Evolutionary conservation across 2,797 vertebrate genomes (phyloP).

Genomic region (Eptatretus atami): DNA sequence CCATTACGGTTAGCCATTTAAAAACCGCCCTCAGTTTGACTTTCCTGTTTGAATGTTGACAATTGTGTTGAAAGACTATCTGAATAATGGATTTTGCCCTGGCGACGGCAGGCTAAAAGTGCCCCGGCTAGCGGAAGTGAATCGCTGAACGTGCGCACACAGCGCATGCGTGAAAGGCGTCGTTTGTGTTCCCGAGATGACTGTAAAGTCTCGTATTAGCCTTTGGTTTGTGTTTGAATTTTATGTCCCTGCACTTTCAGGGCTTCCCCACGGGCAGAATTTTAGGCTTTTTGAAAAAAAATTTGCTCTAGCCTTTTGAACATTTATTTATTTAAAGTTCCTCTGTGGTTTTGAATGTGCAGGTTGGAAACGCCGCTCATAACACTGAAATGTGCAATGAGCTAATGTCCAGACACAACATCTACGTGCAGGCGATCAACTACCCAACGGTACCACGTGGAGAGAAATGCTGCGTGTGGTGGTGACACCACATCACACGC

Average conservation of each 20-base stretch:
- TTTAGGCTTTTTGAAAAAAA: conserved; percentile 3
- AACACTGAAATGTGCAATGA: conserved; percentile 38
- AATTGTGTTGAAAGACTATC: too few species aligned
- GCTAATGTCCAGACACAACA: conserved; percentile 31
- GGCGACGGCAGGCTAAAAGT: too few species aligned
- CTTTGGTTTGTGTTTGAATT: too few species aligned
- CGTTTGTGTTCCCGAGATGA: too few species aligned
- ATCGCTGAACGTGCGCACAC: too few species aligned
- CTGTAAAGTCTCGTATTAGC: too few species aligned
- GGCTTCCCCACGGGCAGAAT: neutral
- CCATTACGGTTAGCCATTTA: too few species aligned
- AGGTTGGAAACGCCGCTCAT: conserved; percentile 46
- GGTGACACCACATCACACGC: conserved; percentile 46
- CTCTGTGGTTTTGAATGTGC: neutral
- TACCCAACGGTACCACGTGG: conserved; percentile 57
- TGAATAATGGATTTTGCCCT: too few species aligned
- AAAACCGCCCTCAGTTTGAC: too few species aligned
- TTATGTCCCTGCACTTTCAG: neutral
- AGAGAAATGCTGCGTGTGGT: conserved; percentile 46
- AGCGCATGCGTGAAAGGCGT: too few species aligned
- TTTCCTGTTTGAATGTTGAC: too few species aligned
- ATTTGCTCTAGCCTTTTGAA: neutral
- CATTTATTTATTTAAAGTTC: neutral
- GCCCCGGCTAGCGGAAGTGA: too few species aligned
- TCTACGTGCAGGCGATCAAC: conserved; percentile 74